Conservation (phyloP, 2,888 invertebrate species). For the Philopedon plagiatum region DNA sequence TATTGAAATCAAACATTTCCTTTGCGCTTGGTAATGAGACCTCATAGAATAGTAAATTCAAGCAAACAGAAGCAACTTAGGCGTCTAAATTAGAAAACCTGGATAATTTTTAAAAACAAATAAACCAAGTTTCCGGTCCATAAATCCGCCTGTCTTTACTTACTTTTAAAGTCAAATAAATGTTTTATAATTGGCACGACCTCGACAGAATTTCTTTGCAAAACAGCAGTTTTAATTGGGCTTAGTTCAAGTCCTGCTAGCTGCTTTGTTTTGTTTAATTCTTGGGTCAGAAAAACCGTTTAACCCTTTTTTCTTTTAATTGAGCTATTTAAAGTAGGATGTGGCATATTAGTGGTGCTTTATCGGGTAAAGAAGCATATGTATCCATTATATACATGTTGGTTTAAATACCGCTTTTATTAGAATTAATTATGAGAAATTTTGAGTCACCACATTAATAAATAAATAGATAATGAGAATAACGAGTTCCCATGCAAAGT, state of each 20-base stretch:
- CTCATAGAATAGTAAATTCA: too few species aligned
- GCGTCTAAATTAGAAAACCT: too few species aligned
- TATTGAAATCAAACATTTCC: too few species aligned
- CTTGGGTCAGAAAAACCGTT: constrained; percentile 20
- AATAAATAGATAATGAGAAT: too few species aligned
- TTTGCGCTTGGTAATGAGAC: too few species aligned
- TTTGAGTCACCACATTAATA: neutral
- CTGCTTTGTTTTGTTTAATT: constrained; percentile 15
- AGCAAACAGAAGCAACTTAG: too few species aligned
- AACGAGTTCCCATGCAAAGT: too few species aligned
- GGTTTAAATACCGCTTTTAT: neutral
- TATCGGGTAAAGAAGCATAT: constrained; percentile 4
- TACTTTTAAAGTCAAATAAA: neutral
- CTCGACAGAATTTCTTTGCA: constrained; percentile 8
- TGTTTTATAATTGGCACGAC: constrained; percentile 9
- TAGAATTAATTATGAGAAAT: neutral
- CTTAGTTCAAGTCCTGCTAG: constrained; percentile 3
- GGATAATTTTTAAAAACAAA: neutral
- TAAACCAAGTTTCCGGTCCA: too few species aligned
- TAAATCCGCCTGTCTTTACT: neutral
- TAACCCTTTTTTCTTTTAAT: constrained; percentile 15
- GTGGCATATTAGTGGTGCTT: constrained; percentile 15
- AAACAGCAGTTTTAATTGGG: constrained; percentile 12
- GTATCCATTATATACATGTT: neutral
- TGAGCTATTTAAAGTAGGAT: constrained; percentile 16